Evolutionary conservation across 2,888 invertebrate genomes (phyloP).

Genomic region (Caenorhabditis macrosperma): DNA sequence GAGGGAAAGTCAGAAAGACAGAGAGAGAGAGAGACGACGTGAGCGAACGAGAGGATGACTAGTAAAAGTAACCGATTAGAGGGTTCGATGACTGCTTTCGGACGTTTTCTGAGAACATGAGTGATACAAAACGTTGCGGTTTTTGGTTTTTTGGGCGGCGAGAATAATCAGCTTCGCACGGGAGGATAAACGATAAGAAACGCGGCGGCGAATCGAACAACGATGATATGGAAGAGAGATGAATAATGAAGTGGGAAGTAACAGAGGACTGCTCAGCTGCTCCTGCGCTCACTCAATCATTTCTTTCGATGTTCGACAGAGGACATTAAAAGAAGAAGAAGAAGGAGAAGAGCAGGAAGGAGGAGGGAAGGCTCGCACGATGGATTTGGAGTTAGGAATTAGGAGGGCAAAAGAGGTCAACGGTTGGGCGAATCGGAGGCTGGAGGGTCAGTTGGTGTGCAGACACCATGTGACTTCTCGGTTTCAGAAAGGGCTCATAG

Average conservation of each 20-base stretch:
- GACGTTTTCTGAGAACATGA: neutral
- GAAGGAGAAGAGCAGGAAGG: neutral
- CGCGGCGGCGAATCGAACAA: neutral
- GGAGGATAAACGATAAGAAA: neutral
- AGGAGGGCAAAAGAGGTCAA: conserved; percentile 34
- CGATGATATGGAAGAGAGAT: conserved; percentile 5
- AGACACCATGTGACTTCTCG: conserved; percentile 43
- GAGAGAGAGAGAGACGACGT: neutral
- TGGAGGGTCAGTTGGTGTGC: conserved; percentile 25
- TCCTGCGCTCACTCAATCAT: neutral
- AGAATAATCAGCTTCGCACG: neutral
- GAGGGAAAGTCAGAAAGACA: neutral
- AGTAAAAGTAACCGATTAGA: neutral
- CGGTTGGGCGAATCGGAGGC: conserved; percentile 1
- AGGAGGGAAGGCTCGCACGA: conserved; percentile 15
- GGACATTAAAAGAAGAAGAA: too few species aligned
- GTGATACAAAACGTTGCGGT: neutral
- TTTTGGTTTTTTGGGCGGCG: conserved; percentile 4
- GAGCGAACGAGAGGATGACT: neutral
- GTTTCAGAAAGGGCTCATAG: conserved; percentile 20
- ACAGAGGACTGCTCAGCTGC: neutral
- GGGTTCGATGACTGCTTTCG: neutral
- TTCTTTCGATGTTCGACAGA: neutral
- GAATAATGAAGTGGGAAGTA: conserved; percentile 23
- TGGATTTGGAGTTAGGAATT: conserved; percentile 46